These are phyloP conservation scores for Octodonta nipae DNA, from an alignment of 2,888 invertebrate genomes.

Conservation along the genomic window DNA sequence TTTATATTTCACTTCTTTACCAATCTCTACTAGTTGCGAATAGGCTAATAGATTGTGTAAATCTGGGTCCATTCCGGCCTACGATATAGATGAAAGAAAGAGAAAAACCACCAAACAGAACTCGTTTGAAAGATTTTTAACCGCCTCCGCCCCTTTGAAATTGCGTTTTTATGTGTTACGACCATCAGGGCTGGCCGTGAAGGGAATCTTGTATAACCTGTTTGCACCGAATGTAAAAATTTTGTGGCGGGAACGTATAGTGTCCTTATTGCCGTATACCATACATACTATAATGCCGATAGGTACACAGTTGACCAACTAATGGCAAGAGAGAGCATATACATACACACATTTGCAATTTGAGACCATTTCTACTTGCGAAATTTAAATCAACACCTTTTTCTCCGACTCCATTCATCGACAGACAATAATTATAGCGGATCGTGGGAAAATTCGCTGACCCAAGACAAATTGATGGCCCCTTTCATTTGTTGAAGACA, in stretches of 20 bases:
- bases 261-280: no score
- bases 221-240: conserved; percentile 2
- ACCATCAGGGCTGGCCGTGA: background rate
- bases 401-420: no score
- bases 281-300: background rate
- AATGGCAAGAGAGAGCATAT: no score
- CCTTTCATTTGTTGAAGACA: no score
- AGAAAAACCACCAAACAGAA: no score
- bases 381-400: conserved; percentile 27
- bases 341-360: conserved; percentile 22
- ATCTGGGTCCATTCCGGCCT: no score
- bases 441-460: conserved; percentile 1
- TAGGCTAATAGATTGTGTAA: no score
- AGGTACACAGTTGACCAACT: background rate
- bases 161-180: background rate
- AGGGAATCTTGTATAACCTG: background rate
- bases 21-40: no score
- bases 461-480: background rate
- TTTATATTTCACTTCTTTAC: no score
- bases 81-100: no score
- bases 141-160: background rate
- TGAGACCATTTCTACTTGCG: conserved; percentile 21
- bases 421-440: conserved; percentile 1
- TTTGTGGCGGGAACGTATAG: no score
- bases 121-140: background rate